Evolutionary conservation across 2,797 vertebrate genomes (phyloP), one percentile per base, ranked within the genome.

Genomic region (Mus spretus): DNA sequence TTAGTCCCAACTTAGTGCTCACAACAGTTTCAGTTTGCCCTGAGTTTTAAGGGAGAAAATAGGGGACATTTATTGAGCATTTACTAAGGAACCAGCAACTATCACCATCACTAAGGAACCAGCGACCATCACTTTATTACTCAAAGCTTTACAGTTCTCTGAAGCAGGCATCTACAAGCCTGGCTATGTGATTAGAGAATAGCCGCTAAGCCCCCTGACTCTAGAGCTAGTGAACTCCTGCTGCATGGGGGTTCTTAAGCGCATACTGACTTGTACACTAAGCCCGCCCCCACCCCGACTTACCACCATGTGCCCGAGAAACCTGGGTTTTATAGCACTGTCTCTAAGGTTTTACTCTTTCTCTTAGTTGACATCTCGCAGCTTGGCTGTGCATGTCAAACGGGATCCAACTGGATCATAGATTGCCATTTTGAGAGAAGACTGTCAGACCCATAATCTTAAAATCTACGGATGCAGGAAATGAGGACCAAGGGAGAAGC

Each of bases 1-100:
- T 89, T 87, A 86, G 82, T 94, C 3, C 15, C 61, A 72, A 37
- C n/a, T 72, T 37, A 20, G n/a, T 65, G 59, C 13, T 87, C 44
- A 94, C 37, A 95, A 81, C 8, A 22, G 3, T 93, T 78, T 85
- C 28, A 72, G 47, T 92, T 92, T 89, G 84, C 78, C 7, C 4
- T 88, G 37, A 95, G 86, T 95, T 95, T 28, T 95, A 40, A 95
- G 67, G 85, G 84, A 94, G 82, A 61, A 90, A 93, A 96, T 24
- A 75, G 37, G 34, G 7, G 70, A 26, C 89, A 90, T 89, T 90
- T 80, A 92, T n/a, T 90, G 88, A 92, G 75, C 13, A 87, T 13
- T 40, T 88, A 93, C 31, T 77, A 63, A 53, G 19, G 6, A 20
- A 44, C 22, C 53, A 92, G 78, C 1, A 10, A 88, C 57, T 89